Conservation (phyloP, 2,797 vertebrate genomes). For the Urosaurus nigricauda region DNA sequence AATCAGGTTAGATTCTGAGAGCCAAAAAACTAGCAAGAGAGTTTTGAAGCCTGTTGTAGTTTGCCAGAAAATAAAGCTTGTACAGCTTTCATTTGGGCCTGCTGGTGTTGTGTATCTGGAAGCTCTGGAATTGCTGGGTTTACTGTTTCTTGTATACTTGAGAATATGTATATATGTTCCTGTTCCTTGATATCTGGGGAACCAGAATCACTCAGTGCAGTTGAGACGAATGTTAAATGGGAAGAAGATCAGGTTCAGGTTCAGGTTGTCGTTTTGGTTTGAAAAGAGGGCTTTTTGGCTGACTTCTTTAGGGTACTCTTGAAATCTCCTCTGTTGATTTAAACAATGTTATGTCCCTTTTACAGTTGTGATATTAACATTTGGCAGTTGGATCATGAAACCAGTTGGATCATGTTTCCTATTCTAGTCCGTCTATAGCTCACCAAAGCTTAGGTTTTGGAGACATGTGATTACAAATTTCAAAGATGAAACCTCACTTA, state of each 20-base stretch:
- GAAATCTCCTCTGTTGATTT: background rate
- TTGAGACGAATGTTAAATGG: background rate
- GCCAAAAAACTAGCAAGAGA: background rate
- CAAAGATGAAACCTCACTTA: background rate
- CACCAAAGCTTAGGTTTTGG: background rate
- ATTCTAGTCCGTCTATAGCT: background rate
- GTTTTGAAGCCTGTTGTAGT: background rate
- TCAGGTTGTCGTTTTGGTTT: background rate
- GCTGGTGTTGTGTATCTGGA: background rate
- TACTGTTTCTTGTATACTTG: background rate
- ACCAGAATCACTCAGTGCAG: background rate
- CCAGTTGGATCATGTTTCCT: background rate
- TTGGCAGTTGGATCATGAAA: background rate
- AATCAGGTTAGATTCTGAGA: background rate
- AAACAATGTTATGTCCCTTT: background rate
- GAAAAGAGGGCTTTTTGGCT: background rate
- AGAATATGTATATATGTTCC: no score
- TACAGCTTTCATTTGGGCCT: background rate
- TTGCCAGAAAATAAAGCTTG: background rate
- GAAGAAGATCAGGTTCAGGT: background rate
- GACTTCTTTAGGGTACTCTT: no score
- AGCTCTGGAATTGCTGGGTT: background rate
- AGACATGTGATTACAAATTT: background rate
- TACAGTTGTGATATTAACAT: background rate
- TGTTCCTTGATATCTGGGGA: background rate